Evolutionary conservation across 2,113 vertebrate species (phyloP).

Genomic region (Apus apus): DNA sequence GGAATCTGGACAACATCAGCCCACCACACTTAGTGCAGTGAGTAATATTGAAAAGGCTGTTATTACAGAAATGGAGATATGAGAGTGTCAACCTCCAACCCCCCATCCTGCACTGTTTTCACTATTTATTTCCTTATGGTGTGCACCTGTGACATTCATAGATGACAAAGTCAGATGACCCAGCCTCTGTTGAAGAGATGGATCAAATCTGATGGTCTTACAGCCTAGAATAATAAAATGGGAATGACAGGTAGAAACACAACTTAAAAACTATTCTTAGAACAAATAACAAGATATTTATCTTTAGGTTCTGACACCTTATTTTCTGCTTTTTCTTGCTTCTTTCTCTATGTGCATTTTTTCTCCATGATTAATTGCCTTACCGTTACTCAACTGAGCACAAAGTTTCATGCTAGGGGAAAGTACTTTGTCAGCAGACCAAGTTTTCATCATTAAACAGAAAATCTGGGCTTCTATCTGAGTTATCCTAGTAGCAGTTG

Average conservation of each 20-base stretch:
- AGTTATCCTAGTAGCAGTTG: not conserved
- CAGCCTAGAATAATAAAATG: not conserved
- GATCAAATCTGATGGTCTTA: not conserved
- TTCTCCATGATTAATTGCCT: not conserved
- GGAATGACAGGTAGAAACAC: not conserved
- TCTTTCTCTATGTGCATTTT: not conserved
- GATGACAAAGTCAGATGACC: not conserved
- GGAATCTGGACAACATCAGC: not conserved
- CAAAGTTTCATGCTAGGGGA: not conserved
- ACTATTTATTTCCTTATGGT: fast-evolving
- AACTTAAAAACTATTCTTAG: not conserved
- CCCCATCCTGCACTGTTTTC: not conserved
- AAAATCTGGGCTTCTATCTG: not conserved
- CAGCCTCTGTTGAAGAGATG: not conserved
- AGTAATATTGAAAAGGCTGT: not conserved
- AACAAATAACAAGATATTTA: not conserved
- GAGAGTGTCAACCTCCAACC: not conserved
- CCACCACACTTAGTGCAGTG: not conserved
- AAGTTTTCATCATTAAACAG: not conserved
- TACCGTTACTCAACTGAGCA: not conserved
- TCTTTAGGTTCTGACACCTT: not conserved
- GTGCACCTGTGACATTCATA: not conserved
- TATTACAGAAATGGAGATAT: not conserved
- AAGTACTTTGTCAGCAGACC: not conserved
- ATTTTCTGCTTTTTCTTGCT: not conserved